Base-by-base conservation (phyloP, 2,888 invertebrate genomes). In the Acleris cristana region DNA sequence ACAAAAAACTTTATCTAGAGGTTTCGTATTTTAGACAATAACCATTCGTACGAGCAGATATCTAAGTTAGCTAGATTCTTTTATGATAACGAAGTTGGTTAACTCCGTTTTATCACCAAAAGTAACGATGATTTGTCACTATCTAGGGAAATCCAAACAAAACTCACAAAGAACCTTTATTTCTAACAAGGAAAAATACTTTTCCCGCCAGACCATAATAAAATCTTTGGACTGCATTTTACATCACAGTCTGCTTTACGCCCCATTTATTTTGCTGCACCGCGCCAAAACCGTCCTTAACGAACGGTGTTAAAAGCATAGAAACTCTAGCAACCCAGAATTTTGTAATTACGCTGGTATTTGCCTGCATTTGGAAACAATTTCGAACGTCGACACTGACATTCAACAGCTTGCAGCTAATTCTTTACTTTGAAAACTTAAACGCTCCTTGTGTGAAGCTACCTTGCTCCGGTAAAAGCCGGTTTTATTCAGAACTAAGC, bases 181-280 rank as follows among this genome's bases (percentile, higher is more conserved):
- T 73, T 71, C 77, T 79, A 81, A 84, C 81, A 79, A 83, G 79
- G 80, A 84, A 80, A 83, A 85, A 85, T 84, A 76, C 80, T 81
- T 40, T 80, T 79, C 79, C 79, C 73, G 68, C 76, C 72, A 70
- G 75, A 75, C 73, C 74, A 77, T 79, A 79, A 77, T 76, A 79
- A 79, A 73, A 75, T 76, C 76, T 79, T 71, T 21, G 44, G 21
- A 44, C 21, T 21, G 44, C 34, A n/a, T 12, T 81, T 83, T 79
- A 80, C 49, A 79, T 30, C 49, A 30, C 48, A 18, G 18, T 12
- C 16, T 44, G 21, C 48, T 14, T 4, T 7, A 49, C 19, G 30
- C 19, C 49, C 30, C 30, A 49, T 59, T 49, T 49, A 59, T 34
- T 54, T 10, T 30, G 26, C 30, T 26, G 12, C 10, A 26, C 26